Evolutionary conservation across 2,113 vertebrate species (phyloP), one percentile per base, ranked within the genome.

Genomic region (Bufo bufo): DNA sequence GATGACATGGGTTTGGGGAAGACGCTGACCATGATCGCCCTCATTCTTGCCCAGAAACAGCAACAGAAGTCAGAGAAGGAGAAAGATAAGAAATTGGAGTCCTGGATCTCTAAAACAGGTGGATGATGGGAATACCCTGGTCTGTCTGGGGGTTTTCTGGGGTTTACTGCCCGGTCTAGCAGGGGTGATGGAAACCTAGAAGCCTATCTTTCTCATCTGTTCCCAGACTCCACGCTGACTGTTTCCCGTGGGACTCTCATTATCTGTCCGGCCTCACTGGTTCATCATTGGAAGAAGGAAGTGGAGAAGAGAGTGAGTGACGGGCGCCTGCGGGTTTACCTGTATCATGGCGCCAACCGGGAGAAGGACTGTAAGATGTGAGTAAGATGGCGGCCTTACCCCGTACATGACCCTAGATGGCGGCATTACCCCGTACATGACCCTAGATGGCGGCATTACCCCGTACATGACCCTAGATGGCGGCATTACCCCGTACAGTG

Each of bases 1-100:
- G 98, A 99, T 92, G 98, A 99, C 91, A 99, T 99, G 98, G 98
- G 98, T 59, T 91, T 99, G 89, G 98, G 98, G 33, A 99, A 99
- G 93, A 99, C 98, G 11, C 93, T 99, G 88, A 99, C 97, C 0
- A 97, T 99, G 96, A 96, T 99, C 45, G 93, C 98, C 4, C 97
- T 99, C 89, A 94, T 99, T 69, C 91, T 99, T 92, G 85, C 93
- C 63, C 94, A 97, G 91, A 97, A 96, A 85, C 94, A 88, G 11
- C 90, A 92, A 81, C 91, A 94, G 59, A 91, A 92, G 82, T 23
- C 88, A 8, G 92, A 94, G 63, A 90, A 93, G 3, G 93, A 90
- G 45, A 93, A 94, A 66, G 92, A 93, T 23, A 85, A 89, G 81
- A 90, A 92, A 2, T 0, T 81, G 17, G 90, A 95, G 43, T 82